Conservation (phyloP, 1,140 invertebrate genomes). For the Platyura marginata region DNA sequence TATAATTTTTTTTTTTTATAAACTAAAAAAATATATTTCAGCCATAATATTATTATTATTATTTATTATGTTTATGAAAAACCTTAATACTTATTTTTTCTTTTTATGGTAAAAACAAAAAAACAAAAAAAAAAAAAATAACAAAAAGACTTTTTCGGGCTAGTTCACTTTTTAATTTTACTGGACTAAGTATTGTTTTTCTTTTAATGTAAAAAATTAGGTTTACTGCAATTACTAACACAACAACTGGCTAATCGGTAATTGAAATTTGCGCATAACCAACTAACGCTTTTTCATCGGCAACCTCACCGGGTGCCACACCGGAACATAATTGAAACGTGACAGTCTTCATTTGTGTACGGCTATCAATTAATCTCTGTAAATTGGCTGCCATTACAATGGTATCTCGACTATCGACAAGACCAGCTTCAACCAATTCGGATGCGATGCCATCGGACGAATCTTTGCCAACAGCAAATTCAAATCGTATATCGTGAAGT, state of each 20-base stretch:
- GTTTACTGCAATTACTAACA: background rate
- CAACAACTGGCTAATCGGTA: slow-evolving; percentile 41
- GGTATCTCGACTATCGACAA: slow-evolving; percentile 83
- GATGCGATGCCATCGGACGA: slow-evolving; percentile 85
- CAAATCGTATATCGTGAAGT: slow-evolving; percentile 94
- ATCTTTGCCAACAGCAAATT: slow-evolving; percentile 82
- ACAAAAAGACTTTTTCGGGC: no score
- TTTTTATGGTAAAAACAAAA: no score
- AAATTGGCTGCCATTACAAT: slow-evolving; percentile 81
- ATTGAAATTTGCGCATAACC: slow-evolving; percentile 95
- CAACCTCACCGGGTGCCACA: slow-evolving; percentile 58
- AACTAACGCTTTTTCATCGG: slow-evolving; percentile 85
- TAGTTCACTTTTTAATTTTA: no score
- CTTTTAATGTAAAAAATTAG: background rate
- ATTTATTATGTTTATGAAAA: no score
- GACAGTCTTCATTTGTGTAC: slow-evolving; percentile 41
- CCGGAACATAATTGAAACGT: slow-evolving; percentile 72
- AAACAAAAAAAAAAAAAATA: no score
- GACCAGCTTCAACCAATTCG: slow-evolving; percentile 83
- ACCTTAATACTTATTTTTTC: no score
- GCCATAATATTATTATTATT: no score
- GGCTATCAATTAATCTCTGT: slow-evolving; percentile 70
- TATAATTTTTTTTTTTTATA: no score
- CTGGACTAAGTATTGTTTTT: slow-evolving; percentile 3
- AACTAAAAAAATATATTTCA: no score